These are phyloP conservation scores for Fringilla coelebs DNA, from an alignment of 2,797 vertebrate genomes.

Conservation along the genomic window DNA sequence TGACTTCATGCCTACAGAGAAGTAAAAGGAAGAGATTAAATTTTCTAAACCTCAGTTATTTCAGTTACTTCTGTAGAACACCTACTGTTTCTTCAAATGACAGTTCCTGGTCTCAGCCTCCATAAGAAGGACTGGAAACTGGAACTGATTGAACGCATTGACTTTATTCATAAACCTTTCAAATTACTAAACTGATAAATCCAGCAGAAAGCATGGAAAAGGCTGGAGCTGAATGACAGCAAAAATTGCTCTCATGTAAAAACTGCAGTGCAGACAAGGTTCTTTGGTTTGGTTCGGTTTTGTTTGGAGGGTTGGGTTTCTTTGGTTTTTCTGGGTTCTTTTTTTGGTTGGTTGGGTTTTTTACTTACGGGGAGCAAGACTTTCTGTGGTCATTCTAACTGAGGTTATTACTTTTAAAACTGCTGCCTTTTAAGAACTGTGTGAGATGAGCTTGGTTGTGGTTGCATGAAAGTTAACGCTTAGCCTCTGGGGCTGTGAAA, in stretches of 20 bases:
- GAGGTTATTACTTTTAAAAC: not conserved
- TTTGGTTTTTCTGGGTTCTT: not conserved
- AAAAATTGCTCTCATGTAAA: not conserved
- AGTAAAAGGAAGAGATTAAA: not conserved
- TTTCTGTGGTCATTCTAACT: not conserved
- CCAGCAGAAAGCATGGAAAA: not conserved
- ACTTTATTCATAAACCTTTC: not conserved
- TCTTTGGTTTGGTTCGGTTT: not conserved
- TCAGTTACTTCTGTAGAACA: not conserved
- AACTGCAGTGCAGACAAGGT: not conserved
- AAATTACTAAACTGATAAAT: not conserved
- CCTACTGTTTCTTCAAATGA: not conserved
- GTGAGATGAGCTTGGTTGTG: not conserved
- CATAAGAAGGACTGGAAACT: not conserved
- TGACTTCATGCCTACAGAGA: not conserved
- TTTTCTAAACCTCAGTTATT: not conserved
- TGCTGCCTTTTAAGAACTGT: not conserved
- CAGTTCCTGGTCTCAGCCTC: not conserved
- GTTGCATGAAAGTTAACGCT: not conserved
- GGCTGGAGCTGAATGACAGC: not conserved
- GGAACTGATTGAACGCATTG: not conserved
- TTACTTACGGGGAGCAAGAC: accelerated
- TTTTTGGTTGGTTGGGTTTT: not conserved
- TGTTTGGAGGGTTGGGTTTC: not conserved
- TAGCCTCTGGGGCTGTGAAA: constrained; percentile 15